phyloP scores from a whole-genome alignment of 2,113 vertebrate species.

The Tichodroma muraria region DNA sequence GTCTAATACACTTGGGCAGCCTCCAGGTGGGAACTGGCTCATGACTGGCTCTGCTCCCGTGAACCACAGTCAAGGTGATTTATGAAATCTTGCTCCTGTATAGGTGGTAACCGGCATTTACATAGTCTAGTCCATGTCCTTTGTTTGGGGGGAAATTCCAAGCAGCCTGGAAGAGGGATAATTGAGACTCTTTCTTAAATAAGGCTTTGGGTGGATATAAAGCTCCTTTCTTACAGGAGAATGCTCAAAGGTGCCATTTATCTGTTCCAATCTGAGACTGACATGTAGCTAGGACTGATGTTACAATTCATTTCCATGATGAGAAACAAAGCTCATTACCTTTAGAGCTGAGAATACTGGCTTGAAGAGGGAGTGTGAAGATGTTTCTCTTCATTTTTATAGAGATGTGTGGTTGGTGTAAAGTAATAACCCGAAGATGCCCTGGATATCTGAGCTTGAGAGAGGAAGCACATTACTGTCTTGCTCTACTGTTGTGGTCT shows the following conservation, averaged over 20 bases:
- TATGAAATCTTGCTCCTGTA: background rate
- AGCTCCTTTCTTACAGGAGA: background rate
- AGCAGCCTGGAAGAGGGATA: background rate
- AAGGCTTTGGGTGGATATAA: background rate
- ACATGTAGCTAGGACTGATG: background rate
- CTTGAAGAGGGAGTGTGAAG: background rate
- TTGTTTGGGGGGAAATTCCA: background rate
- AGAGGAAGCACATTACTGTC: background rate
- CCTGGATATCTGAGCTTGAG: background rate
- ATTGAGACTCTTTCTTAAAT: background rate
- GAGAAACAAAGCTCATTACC: background rate
- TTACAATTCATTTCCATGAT: background rate
- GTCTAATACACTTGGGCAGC: slow-evolving; percentile 2
- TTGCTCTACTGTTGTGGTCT: background rate
- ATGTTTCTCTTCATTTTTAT: background rate
- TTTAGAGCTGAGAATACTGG: background rate
- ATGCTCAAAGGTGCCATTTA: background rate
- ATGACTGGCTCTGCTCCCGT: background rate
- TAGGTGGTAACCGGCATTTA: background rate
- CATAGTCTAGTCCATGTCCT: background rate
- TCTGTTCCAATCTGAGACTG: background rate
- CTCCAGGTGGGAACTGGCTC: background rate
- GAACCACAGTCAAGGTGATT: background rate
- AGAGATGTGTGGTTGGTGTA: background rate
- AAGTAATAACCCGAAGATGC: background rate